Evolutionary conservation across 2,797 vertebrate genomes (phyloP).

Genomic region (Lophotriccus pileatus): DNA sequence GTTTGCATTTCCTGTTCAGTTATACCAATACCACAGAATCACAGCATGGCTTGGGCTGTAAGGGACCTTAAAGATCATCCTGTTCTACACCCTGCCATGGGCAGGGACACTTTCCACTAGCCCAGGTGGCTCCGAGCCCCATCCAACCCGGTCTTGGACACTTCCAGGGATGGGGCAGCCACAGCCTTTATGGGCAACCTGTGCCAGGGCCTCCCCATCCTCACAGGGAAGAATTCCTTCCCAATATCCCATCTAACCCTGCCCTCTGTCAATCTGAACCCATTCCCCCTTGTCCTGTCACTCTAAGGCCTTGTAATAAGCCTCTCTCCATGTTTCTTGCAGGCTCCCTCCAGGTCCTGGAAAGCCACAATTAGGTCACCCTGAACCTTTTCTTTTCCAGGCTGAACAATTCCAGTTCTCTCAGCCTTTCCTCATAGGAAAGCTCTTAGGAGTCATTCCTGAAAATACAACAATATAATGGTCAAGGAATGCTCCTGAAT

Average conservation of each 20-base stretch:
- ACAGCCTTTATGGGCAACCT: neutral
- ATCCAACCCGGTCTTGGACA: neutral
- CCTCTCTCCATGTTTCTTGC: neutral
- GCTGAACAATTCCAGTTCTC: neutral
- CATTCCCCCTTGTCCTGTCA: neutral
- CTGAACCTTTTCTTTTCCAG: neutral
- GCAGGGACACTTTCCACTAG: neutral
- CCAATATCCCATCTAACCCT: neutral
- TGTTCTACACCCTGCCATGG: neutral
- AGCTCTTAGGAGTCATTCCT: neutral
- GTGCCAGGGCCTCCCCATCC: neutral
- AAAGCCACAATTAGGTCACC: neutral
- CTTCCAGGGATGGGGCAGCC: neutral
- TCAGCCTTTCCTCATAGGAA: neutral
- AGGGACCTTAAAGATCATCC: neutral
- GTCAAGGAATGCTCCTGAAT: neutral
- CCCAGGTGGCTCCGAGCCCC: neutral
- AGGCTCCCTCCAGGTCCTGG: neutral
- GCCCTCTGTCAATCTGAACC: neutral
- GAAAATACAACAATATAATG: neutral
- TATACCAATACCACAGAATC: neutral
- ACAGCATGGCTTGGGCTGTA: neutral
- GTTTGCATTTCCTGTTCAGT: neutral
- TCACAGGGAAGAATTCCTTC: neutral
- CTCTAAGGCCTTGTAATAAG: neutral